Evolutionary conservation across 2,888 invertebrate genomes (phyloP), one percentile per base, ranked within the genome.

Genomic region (Lepidochrysops patricia): DNA sequence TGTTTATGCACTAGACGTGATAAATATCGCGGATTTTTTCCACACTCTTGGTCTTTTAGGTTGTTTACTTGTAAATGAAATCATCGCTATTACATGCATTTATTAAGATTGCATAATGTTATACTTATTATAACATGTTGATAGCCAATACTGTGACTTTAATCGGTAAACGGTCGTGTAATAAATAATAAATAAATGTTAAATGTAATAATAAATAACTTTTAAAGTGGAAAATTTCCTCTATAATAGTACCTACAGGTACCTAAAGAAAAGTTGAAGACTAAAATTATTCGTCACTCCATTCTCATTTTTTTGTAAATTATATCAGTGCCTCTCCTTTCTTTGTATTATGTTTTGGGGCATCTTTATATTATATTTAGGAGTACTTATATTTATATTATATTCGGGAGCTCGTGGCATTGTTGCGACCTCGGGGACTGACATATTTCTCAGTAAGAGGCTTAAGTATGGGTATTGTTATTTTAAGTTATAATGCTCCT

Each of bases 401-500:
- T n/a, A n/a, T n/a, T n/a, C n/a, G n/a, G n/a, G n/a, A n/a, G n/a
- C n/a, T n/a, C 4, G 4, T 23, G 19, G 43, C 43, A 23, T 43
- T 43, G 43, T 43, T 23, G 43, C 4, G 43, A 9, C 23, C 19
- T 4, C 9, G 13, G 13, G 26, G 27, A n/a, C 52, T 52, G 52
- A 52, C 7, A 52, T 52, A 52, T 52, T 27, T 52, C 52, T 52
- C 7, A 13, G 43, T 43, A 23, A 43, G 43, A 43, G 19, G 43
- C 27, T 52, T 52, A n/a, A n/a, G n/a, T n/a, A 13, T 26, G 13
- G 26, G 13, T 27, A 26, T 52, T 52, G 52, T 52, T 52, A 52
- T 52, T 26, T 52, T 52, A 52, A 52, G 2, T 52, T 52, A 52
- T 26, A 52, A 26, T 52, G 52, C 52, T 52, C 52, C 52, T 13